Percentiles rank a stretch among this genome's conserved stretches.
phyloP scores from a whole-genome alignment of 2,113 vertebrate species.

The Capreolus pygargus region DNA sequence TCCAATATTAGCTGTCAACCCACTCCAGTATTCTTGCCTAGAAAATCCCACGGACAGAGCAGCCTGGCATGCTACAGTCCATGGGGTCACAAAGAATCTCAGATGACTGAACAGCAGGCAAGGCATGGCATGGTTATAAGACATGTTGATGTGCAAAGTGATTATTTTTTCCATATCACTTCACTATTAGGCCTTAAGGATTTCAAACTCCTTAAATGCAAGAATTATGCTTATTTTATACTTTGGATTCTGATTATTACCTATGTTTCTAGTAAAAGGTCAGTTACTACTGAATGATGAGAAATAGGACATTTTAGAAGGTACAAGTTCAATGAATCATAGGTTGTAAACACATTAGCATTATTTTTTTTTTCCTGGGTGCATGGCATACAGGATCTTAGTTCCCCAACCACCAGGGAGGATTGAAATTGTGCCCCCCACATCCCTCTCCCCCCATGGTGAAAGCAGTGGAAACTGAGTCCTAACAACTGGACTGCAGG shows the following conservation, averaged over 20 bases:
- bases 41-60: neutral
- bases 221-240: neutral
- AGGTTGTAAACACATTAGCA: neutral
- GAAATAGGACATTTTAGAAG: neutral
- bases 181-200: neutral
- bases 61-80: neutral
- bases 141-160: neutral
- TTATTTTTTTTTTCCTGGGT: neutral
- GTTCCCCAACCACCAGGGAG: neutral
- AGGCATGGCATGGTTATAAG: neutral
- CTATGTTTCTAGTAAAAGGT: neutral
- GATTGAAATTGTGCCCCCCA: fast-evolving
- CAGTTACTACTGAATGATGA: neutral
- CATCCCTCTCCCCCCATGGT: fast-evolving
- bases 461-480: neutral
- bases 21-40: neutral
- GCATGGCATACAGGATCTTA: neutral
- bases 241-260: neutral
- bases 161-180: neutral
- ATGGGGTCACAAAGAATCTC: neutral
- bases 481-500: neutral
- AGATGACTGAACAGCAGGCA: neutral
- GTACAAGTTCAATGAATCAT: neutral
- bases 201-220: neutral
- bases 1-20: neutral